Percentiles rank a stretch among this genome's conserved stretches.
Evolutionary conservation across 2,888 invertebrate genomes (phyloP).

Genomic region (Eucriotettix oculatus): DNA sequence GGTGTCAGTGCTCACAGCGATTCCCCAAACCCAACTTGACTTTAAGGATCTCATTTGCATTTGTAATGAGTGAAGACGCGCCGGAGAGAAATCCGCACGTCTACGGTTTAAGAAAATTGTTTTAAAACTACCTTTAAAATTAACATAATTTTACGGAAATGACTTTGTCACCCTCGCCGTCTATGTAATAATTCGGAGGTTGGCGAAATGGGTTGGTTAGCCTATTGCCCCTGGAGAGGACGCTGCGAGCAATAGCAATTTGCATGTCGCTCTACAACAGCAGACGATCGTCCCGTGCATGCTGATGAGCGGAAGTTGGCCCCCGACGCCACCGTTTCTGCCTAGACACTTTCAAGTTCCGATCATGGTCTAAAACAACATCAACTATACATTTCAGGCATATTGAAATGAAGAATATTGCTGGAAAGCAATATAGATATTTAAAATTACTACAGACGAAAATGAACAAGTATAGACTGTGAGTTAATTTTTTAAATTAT

Average conservation of each 20-base stretch:
- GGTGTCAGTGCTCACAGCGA: not conserved
- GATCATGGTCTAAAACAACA: too few relatives aligned
- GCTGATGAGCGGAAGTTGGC: not conserved
- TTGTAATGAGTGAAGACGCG: constrained; percentile 1
- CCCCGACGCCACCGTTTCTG: too few relatives aligned
- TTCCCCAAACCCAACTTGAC: constrained; percentile 2
- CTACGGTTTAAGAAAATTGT: constrained; percentile 5
- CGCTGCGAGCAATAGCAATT: not conserved
- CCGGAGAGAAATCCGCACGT: not conserved
- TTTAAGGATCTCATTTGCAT: constrained; percentile 3
- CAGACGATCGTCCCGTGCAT: not conserved
- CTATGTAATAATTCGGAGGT: not conserved
- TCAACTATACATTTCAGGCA: too few relatives aligned
- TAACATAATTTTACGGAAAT: constrained; percentile 6
- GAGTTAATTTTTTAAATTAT: too few relatives aligned
- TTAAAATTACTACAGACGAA: too few relatives aligned
- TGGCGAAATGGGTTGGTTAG: not conserved
- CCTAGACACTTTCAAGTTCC: too few relatives aligned
- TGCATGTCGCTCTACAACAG: not conserved
- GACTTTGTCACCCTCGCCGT: not conserved
- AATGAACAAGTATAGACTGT: too few relatives aligned
- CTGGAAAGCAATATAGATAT: too few relatives aligned
- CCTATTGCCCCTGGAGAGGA: not conserved
- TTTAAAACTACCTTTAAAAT: constrained; percentile 9
- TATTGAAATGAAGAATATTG: too few relatives aligned